Evolutionary conservation across 1,140 invertebrate species (phyloP).

Genomic region (Hetaerina americana): DNA sequence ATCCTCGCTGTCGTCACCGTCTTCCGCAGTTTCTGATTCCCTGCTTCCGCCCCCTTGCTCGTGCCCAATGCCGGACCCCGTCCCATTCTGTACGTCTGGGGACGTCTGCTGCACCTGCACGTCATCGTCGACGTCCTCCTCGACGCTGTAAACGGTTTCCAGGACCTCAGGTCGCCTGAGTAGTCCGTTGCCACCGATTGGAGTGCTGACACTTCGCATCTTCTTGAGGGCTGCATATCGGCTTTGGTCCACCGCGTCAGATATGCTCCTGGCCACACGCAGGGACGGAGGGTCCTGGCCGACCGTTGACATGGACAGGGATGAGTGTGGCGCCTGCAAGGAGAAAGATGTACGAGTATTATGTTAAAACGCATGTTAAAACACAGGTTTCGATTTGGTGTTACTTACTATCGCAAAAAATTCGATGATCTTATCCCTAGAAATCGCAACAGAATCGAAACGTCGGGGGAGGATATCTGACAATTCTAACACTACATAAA

Average conservation of each 20-base stretch:
- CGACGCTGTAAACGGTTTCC: conserved; percentile 74
- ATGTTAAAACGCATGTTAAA: not conserved
- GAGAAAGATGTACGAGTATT: not conserved
- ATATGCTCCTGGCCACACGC: conserved; percentile 43
- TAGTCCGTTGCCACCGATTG: conserved; percentile 52
- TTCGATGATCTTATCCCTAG: no score
- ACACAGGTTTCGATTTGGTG: no score
- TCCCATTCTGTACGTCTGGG: conserved; percentile 29
- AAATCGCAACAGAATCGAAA: no score
- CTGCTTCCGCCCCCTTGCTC: not conserved
- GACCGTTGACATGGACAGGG: conserved; percentile 16
- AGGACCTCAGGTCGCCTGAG: conserved; percentile 61
- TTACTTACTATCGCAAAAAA: no score
- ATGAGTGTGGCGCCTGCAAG: conserved; percentile 9
- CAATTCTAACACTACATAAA: no score
- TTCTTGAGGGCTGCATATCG: not conserved
- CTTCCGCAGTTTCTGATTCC: conserved; percentile 36
- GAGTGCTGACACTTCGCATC: not conserved
- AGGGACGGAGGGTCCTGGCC: conserved; percentile 8
- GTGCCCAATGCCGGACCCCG: conserved; percentile 23
- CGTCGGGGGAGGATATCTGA: no score
- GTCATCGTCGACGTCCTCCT: conserved; percentile 59
- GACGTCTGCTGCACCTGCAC: conserved; percentile 40
- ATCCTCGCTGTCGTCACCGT: not conserved
- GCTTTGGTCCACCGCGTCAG: conserved; percentile 59